Evolutionary conservation across 2,888 invertebrate genomes (phyloP).

Genomic region (Stenoptilia bipunctidactyla): DNA sequence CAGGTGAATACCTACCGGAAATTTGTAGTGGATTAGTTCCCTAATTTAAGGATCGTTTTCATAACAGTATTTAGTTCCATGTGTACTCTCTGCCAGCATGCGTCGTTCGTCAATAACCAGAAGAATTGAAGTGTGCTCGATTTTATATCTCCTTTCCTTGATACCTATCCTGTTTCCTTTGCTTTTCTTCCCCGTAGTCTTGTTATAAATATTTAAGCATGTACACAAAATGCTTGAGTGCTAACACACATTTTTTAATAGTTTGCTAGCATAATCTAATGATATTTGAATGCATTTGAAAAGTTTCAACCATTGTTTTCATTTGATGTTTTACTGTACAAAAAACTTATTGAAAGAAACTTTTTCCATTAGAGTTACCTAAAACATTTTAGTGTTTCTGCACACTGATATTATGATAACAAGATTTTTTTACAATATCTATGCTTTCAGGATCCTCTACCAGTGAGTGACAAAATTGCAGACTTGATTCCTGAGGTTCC

Average conservation of each 20-base stretch:
- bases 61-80: constrained; percentile 55
- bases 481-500: constrained; percentile 58
- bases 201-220: constrained; percentile 32
- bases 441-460: constrained; percentile 41
- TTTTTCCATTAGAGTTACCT: too few species aligned
- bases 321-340: too few species aligned
- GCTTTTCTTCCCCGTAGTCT: constrained; percentile 24
- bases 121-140: constrained; percentile 38
- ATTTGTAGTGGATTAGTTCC: constrained; percentile 59
- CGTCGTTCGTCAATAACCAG: constrained; percentile 46
- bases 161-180: constrained; percentile 15
- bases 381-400: too few species aligned
- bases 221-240: constrained; percentile 32
- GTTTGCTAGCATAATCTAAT: too few species aligned
- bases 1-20: constrained; percentile 61
- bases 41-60: constrained; percentile 40
- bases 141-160: constrained; percentile 18
- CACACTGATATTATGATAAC: too few species aligned
- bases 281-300: too few species aligned
- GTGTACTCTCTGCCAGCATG: constrained; percentile 59
- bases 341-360: too few species aligned
- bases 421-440: too few species aligned
- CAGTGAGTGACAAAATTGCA: constrained; percentile 48
- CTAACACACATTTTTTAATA: constrained; percentile 29
- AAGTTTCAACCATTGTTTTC: too few species aligned